phyloP scores from a whole-genome alignment of 2,888 invertebrate genomes.

The Margaritifera margaritifera region DNA sequence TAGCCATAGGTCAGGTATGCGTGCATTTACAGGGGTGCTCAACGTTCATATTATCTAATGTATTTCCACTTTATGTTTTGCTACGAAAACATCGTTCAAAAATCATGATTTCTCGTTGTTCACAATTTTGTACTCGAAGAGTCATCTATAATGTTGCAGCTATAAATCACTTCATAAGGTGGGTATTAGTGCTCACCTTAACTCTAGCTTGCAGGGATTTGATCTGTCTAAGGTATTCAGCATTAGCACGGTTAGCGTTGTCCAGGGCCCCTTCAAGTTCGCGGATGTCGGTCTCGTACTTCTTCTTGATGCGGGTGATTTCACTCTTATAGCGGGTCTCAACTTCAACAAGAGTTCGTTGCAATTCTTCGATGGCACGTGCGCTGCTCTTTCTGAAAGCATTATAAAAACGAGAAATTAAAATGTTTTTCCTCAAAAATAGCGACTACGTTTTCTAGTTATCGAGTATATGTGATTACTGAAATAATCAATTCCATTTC shows the following conservation, averaged over 20 bases:
- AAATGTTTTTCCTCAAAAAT: background rate
- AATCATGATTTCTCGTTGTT: too few relatives aligned
- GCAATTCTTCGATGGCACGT: constrained; percentile 72
- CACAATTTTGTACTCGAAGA: too few relatives aligned
- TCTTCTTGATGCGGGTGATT: constrained; percentile 72
- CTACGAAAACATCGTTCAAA: too few relatives aligned
- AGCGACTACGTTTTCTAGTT: background rate
- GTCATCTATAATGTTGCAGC: too few relatives aligned
- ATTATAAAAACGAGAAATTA: background rate
- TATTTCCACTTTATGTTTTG: too few relatives aligned
- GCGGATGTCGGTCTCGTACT: constrained; percentile 71
- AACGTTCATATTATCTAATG: too few relatives aligned
- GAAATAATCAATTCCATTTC: background rate
- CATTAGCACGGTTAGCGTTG: constrained; percentile 93
- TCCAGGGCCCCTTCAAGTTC: constrained; percentile 80
- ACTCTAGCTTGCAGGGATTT: constrained; percentile 96
- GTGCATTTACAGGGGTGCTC: too few relatives aligned
- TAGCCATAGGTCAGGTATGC: too few relatives aligned
- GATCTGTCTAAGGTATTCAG: constrained; percentile 92
- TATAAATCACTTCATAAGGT: too few relatives aligned
- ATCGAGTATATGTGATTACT: background rate
- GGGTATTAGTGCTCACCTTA: constrained; percentile 74
- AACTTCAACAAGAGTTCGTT: constrained; percentile 71
- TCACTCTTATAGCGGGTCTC: constrained; percentile 72
- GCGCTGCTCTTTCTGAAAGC: constrained; percentile 69